Conservation (phyloP, 2,888 invertebrate genomes). For the Epirrita christyi region DNA sequence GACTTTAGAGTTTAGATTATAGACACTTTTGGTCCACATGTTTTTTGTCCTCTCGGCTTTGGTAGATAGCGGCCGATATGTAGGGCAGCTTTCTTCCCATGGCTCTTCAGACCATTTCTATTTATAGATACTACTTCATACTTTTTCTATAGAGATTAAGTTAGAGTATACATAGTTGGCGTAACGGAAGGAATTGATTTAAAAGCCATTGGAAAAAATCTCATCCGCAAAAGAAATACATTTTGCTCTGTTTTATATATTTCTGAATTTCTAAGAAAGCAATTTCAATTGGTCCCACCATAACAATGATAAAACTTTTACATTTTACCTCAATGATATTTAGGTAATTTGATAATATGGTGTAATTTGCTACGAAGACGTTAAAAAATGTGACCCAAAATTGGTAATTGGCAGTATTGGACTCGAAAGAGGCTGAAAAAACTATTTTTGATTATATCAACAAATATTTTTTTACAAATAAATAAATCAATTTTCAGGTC, state of each 20-base stretch:
- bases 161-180: too few species aligned
- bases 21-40: too few species aligned
- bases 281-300: slow-evolving; percentile 61
- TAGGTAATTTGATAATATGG: slow-evolving; percentile 9
- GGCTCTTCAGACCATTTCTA: neutral
- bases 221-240: neutral
- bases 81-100: neutral
- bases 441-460: too few species aligned
- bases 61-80: neutral
- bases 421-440: too few species aligned
- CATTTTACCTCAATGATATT: slow-evolving; percentile 5
- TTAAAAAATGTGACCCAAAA: too few species aligned
- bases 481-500: too few species aligned
- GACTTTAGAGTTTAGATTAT: too few species aligned
- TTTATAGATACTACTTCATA: neutral
- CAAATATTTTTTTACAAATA: too few species aligned
- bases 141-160: too few species aligned
- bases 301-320: slow-evolving; percentile 47
- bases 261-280: slow-evolving; percentile 37
- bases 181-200: neutral
- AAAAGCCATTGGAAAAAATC: neutral
- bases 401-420: too few species aligned
- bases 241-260: neutral
- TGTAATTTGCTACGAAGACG: slow-evolving; percentile 11
- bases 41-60: neutral